Percentiles rank a stretch among this genome's conserved stretches.
Evolutionary conservation across 1,140 invertebrate species (phyloP).

Genomic region (Brachionus manjavacas): DNA sequence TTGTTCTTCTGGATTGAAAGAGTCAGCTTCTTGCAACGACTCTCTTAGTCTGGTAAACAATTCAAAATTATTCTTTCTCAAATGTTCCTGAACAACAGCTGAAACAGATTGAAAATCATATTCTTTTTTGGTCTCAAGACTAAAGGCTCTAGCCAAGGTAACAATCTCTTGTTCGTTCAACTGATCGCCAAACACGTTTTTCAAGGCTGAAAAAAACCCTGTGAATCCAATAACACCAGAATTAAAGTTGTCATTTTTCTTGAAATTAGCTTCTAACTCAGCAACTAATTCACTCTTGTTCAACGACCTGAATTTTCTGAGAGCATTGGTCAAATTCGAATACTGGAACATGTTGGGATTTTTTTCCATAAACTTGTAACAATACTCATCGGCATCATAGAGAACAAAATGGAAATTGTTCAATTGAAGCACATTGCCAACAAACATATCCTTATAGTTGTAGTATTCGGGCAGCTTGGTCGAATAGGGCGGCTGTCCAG

Average conservation of each 20-base stretch:
- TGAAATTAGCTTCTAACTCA: conserved; percentile 51
- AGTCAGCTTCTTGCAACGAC: conserved; percentile 44
- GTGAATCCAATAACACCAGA: conserved; percentile 44
- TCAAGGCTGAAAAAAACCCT: conserved; percentile 41
- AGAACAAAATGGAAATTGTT: conserved; percentile 73
- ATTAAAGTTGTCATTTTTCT: conserved; percentile 48
- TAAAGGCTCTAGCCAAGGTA: conserved; percentile 51
- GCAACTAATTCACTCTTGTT: conserved; percentile 48
- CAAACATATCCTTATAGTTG: conserved; percentile 70
- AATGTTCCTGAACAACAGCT: conserved; percentile 53
- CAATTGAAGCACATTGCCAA: conserved; percentile 70
- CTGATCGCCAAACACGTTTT: conserved; percentile 46
- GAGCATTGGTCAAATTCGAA: conserved; percentile 8
- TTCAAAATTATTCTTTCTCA: conserved; percentile 55
- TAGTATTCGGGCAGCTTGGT: conserved; percentile 67
- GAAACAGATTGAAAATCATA: conserved; percentile 45
- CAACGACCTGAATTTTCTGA: conserved; percentile 39
- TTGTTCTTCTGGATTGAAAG: conserved; percentile 25
- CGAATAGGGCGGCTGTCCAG: conserved; percentile 63
- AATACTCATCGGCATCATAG: conserved; percentile 75
- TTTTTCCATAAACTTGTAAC: conserved; percentile 78
- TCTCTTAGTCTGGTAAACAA: conserved; percentile 50
- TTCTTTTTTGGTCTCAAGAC: conserved; percentile 43
- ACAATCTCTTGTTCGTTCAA: conserved; percentile 54
- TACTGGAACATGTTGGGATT: conserved; percentile 34